Percentiles rank a stretch among this genome's conserved stretches.
Evolutionary conservation across 2,113 vertebrate species (phyloP).

Genomic region (Alces alces): DNA sequence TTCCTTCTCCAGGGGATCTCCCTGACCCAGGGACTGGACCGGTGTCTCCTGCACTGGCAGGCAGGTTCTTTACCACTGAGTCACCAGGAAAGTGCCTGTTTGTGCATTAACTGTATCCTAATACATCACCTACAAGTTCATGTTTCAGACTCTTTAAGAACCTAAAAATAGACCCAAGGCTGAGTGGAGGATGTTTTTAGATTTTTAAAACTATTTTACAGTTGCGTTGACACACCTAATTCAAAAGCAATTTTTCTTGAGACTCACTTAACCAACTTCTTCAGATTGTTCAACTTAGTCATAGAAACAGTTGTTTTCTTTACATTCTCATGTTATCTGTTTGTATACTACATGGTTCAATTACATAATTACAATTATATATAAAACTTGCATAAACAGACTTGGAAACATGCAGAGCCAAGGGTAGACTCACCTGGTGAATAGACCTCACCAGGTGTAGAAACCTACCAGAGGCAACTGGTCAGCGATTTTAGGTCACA

Average conservation of each 20-base stretch:
- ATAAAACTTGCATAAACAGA: not conserved
- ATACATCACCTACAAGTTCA: not conserved
- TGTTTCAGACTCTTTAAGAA: not conserved
- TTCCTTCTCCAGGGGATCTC: not conserved
- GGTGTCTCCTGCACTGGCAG: not conserved
- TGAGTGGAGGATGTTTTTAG: not conserved
- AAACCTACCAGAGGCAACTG: not conserved
- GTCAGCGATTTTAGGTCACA: not conserved
- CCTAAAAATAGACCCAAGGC: not conserved
- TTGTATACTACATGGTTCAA: not conserved
- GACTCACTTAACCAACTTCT: not conserved
- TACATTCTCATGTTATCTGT: not conserved
- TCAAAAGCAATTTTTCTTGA: slow-evolving; percentile 13
- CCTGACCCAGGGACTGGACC: not conserved
- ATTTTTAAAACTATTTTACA: not conserved
- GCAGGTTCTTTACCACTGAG: not conserved
- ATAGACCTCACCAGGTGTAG: not conserved
- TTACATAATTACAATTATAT: not conserved
- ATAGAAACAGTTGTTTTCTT: not conserved
- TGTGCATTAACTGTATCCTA: not conserved
- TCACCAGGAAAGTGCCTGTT: not conserved
- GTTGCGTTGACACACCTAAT: not conserved
- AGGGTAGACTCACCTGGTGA: not conserved
- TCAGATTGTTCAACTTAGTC: not conserved
- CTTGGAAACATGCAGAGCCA: not conserved